Evolutionary conservation across 2,113 vertebrate species (phyloP).

Genomic region (Leucopternis melanops): DNA sequence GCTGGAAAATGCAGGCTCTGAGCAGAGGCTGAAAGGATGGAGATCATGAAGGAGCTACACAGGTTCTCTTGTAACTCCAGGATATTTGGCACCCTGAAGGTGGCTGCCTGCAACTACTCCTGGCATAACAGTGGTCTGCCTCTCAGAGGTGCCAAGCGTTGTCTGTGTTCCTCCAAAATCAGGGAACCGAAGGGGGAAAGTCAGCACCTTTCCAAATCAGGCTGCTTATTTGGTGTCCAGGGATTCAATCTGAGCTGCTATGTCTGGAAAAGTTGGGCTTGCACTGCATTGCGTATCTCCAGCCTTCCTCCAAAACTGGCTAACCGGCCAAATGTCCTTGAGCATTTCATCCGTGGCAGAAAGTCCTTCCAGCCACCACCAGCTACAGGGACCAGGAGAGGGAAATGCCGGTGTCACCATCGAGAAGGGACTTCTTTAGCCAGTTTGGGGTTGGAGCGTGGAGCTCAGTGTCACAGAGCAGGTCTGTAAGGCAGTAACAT

Average conservation of each 20-base stretch:
- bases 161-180: neutral
- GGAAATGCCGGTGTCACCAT: neutral
- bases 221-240: neutral
- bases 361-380: neutral
- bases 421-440: neutral
- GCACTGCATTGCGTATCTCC: neutral
- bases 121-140: neutral
- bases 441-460: neutral
- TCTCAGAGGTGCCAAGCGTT: neutral
- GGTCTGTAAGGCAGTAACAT: neutral
- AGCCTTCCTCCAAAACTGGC: neutral
- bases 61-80: neutral
- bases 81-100: neutral
- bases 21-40: neutral
- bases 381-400: neutral
- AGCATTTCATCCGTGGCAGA: neutral
- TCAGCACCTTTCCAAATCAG: neutral
- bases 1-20: neutral
- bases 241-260: neutral
- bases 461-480: neutral
- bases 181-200: fast-evolving
- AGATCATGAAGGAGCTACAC: neutral
- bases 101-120: neutral
- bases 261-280: neutral
- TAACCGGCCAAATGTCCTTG: neutral